Percentiles rank a stretch among this genome's conserved stretches.
These are phyloP conservation scores for Psilopogon haemacephalus DNA, from an alignment of 2,113 vertebrate species.

Conservation along the genomic window DNA sequence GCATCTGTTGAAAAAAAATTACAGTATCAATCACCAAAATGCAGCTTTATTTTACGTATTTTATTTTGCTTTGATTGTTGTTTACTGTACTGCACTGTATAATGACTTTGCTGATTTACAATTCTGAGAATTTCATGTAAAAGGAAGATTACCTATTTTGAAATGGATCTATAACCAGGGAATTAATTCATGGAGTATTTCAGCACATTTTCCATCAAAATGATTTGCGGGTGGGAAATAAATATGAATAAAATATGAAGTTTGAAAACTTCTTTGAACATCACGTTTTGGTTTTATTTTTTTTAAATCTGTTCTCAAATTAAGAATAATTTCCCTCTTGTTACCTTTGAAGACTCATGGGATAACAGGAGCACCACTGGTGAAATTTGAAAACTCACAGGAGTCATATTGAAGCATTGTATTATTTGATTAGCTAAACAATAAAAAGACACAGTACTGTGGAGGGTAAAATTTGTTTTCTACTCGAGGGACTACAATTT, in stretches of 20 bases:
- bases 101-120: not conserved
- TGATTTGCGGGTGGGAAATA: not conserved
- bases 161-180: not conserved
- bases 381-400: not conserved
- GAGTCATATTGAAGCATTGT: not conserved
- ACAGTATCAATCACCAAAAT: conserved; percentile 24
- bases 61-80: not conserved
- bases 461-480: conserved; percentile 9
- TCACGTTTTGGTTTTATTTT: not conserved
- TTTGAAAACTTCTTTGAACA: conserved; percentile 7
- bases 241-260: conserved; percentile 6
- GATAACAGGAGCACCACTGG: not conserved
- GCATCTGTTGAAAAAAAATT: conserved; percentile 17
- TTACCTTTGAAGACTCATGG: not conserved
- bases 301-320: not conserved
- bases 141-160: not conserved
- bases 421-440: conserved; percentile 19
- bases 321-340: conserved; percentile 20
- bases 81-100: not conserved
- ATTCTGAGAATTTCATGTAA: not conserved
- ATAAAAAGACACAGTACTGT: not conserved
- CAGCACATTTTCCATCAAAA: not conserved
- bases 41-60: not conserved
- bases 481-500: not conserved
- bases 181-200: conserved; percentile 1